Evolutionary conservation across 1,140 invertebrate genomes (phyloP).

Genomic region (Lineus longissimus): DNA sequence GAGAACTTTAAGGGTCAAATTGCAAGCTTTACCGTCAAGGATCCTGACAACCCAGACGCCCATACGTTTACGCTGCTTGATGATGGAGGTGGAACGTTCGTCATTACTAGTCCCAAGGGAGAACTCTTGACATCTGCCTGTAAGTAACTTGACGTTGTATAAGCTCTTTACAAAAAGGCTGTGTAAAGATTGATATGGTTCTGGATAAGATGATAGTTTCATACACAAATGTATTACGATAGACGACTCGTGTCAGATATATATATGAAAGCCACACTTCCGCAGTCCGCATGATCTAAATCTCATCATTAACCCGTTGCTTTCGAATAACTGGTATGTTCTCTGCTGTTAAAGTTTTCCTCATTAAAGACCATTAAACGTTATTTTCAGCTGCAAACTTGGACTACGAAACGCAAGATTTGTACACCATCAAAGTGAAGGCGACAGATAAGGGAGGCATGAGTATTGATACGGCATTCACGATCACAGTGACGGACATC

Average conservation of each 20-base stretch:
- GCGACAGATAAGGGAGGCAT: constrained; percentile 17
- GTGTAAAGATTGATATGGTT: too few species aligned
- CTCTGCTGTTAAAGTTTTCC: too few species aligned
- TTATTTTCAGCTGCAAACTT: constrained; percentile 5
- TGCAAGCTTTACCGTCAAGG: constrained; percentile 17
- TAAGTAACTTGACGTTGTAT: too few species aligned
- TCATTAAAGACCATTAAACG: too few species aligned
- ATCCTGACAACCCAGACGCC: constrained; percentile 18
- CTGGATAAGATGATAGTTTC: too few species aligned
- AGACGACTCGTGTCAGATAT: too few species aligned
- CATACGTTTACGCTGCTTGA: constrained; percentile 16
- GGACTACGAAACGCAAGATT: constrained; percentile 21
- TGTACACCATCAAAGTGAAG: constrained; percentile 11
- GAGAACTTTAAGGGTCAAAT: constrained; percentile 25
- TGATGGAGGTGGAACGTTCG: constrained; percentile 17
- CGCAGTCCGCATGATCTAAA: too few species aligned
- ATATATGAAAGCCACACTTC: too few species aligned
- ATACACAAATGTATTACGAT: too few species aligned
- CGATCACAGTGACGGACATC: constrained; percentile 19
- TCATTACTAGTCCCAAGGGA: constrained; percentile 15
- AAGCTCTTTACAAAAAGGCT: too few species aligned
- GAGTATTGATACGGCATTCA: constrained; percentile 15
- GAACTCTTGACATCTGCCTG: constrained; percentile 15
- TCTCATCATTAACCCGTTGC: too few species aligned
- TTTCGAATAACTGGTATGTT: too few species aligned